Base-by-base conservation (phyloP, 2,888 invertebrate species). In the Cybosia mesomella region DNA sequence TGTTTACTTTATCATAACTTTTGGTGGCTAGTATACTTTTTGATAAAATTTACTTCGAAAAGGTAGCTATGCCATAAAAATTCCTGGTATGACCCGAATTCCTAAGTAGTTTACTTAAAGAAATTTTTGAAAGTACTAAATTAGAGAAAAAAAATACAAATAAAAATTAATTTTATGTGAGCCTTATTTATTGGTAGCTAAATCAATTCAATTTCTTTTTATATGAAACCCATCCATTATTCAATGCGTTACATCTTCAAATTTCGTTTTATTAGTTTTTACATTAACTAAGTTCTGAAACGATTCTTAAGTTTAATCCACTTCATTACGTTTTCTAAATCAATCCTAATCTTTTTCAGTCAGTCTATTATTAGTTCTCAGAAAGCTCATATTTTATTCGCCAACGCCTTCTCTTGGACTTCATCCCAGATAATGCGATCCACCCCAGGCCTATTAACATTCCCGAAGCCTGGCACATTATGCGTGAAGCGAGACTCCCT, bases 371-470 rank as follows among this genome's bases (percentile, higher is more conserved):
- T 70, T 70, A 70, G 66, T 36, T 70, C 63, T 43, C 55, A 62
- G 71, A 73, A 68, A 58, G 39, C 24, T 58, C 58, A 66, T 66
- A 66, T 64, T 73, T 75, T 73, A 70, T 67, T 59, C 67, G 49
- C 43, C 11, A 34, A 66, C 58, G 58, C 65, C 34, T 68, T 65
- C 34, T 11, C 22, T 54, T 66, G 55, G 62, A 67, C 68, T 77
- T 61, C 69, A 63, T 73, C 34, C 57, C 32, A 57, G 71, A 77
- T 81, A 80, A 81, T 74, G 60, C 75, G 69, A 67, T 64, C 71
- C 67, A 73, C 74, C 71, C 71, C 60, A 53, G 67, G 66, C 80
- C 83, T 75, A 81, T 83, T 81, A 82, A 77, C 77, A 80, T 83
- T 79, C 77, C 68, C 68, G 72, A 69, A 70, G 68, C 61, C 72